Evolutionary conservation across 2,888 invertebrate genomes (phyloP), one percentile per base, ranked within the genome.

Genomic region (Lasius platythorax): DNA sequence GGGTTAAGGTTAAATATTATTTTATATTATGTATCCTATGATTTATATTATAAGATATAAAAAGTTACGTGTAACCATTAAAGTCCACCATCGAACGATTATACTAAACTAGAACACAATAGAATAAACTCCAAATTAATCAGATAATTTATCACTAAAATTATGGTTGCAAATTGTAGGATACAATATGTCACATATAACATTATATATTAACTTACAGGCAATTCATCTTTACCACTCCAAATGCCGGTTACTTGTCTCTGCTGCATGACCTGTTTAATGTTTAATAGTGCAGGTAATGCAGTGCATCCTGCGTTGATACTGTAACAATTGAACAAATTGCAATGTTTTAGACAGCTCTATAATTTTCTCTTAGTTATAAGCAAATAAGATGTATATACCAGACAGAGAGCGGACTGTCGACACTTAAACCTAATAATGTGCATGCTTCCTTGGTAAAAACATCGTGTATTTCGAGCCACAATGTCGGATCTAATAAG

Each of bases 211-310:
- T 53, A 53, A 95, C 96, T 96, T 95, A 99, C 98, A 4, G 99
- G 99, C 93, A 99, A 96, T 96, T 99, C 99, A 95, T 99, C 99
- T 93, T 97, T 97, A 93, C 98, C 98, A 92, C 97, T 98, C 99
- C 99, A 99, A 92, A 99, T 98, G 78, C 98, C 98, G 75, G 98
- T 97, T 67, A 99, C 99, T 95, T 98, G 98, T 89, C 98, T 95
- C 84, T 98, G 97, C 95, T 97, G 97, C 98, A 98, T 98, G 0
- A 98, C 98, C 95, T 98, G 98, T 93, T 98, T 98, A 89, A 99
- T 98, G 95, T 99, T 99, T 85, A 99, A 96, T 85, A 99, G 96
- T 63, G 99, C 99, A 28, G 99, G 99, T 91, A 99, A 96, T 68
- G 99, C 99, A 50, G 97, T 97, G 93, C 98, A 98, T 68, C 99